phyloP scores from a whole-genome alignment of 2,888 invertebrate species.

The Eretmocerus hayati region DNA sequence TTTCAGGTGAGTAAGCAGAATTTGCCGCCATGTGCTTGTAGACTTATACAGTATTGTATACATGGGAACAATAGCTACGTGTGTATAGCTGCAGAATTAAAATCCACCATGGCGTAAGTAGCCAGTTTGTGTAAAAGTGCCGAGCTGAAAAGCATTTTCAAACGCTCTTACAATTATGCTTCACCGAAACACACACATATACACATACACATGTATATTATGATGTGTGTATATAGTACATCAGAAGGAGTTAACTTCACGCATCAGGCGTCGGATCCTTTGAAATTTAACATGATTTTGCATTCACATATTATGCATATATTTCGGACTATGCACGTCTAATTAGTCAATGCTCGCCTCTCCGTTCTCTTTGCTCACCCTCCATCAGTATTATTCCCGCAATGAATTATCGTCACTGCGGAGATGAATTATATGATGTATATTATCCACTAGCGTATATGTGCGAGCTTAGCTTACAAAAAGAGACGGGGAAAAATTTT shows the following conservation, averaged over 20 bases:
- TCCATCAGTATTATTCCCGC: too few relatives aligned
- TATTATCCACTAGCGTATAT: too few relatives aligned
- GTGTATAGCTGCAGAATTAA: too few relatives aligned
- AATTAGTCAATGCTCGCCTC: background rate
- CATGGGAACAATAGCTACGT: too few relatives aligned
- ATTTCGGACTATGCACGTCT: background rate
- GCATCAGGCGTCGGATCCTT: background rate
- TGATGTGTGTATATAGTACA: too few relatives aligned
- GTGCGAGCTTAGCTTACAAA: background rate
- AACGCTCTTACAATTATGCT: background rate
- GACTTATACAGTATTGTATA: conserved; percentile 7
- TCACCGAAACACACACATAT: background rate
- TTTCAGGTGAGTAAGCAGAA: conserved; percentile 19
- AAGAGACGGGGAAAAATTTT: background rate
- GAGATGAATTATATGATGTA: too few relatives aligned
- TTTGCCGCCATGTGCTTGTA: conserved; percentile 4
- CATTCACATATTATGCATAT: background rate
- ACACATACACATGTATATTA: background rate
- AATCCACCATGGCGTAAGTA: conserved; percentile 13
- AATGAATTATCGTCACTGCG: too few relatives aligned
- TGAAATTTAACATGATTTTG: background rate
- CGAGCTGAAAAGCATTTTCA: background rate
- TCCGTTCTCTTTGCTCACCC: background rate
- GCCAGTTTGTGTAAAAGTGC: background rate
- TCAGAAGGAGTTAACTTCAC: too few relatives aligned